A percentile compares a stretch with the other conserved stretches of the same genome.
phyloP scores from a whole-genome alignment of 2,113 vertebrate genomes.

The Dasyurus viverrinus region DNA sequence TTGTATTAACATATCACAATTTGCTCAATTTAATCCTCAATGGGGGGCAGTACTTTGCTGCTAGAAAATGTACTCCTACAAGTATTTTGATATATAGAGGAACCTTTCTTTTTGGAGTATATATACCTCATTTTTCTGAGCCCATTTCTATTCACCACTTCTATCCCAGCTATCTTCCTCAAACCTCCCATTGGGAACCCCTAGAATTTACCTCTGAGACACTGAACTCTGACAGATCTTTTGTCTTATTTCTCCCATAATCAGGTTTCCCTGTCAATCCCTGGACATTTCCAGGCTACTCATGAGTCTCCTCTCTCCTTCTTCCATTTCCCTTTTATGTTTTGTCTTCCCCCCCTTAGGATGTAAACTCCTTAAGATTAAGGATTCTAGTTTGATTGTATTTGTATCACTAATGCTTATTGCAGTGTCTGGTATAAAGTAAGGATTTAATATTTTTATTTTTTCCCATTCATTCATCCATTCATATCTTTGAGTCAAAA shows the following conservation, averaged over 20 bases:
- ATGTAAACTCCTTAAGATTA: neutral
- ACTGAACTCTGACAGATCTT: neutral
- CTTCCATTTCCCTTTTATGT: neutral
- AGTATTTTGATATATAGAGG: neutral
- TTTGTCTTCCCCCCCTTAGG: neutral
- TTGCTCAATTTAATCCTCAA: neutral
- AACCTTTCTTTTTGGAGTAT: neutral
- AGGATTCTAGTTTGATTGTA: neutral
- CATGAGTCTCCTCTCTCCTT: neutral
- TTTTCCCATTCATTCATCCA: neutral
- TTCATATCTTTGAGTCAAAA: neutral
- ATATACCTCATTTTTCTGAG: neutral
- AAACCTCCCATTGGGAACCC: neutral
- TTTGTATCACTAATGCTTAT: neutral
- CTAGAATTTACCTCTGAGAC: neutral
- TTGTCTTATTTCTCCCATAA: neutral
- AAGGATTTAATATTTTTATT: neutral
- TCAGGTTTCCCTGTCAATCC: neutral
- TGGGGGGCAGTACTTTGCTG: neutral
- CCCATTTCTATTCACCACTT: neutral
- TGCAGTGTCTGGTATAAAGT: neutral
- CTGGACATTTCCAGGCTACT: neutral
- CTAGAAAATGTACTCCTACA: neutral
- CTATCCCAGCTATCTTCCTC: neutral
- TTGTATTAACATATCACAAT: neutral